These are phyloP conservation scores for Charadrius vociferus DNA, from an alignment of 2,113 vertebrate genomes.

Conservation along the genomic window DNA sequence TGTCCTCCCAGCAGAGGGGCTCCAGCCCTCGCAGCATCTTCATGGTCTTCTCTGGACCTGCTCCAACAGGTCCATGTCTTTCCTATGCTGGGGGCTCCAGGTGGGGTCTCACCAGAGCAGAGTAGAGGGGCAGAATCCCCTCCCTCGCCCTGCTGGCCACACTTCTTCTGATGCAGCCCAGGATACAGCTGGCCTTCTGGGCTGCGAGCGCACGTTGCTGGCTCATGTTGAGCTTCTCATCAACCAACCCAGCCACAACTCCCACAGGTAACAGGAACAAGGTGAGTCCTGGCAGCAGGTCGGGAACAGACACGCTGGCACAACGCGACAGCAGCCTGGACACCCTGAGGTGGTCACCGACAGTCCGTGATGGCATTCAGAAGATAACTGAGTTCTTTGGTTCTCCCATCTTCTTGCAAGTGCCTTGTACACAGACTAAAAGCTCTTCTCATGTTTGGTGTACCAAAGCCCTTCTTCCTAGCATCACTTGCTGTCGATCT, in stretches of 20 bases:
- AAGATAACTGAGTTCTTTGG: background rate
- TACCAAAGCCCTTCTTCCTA: background rate
- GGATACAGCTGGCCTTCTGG: too few species aligned
- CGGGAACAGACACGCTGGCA: background rate
- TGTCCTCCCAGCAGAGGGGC: too few species aligned
- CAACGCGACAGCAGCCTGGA: background rate
- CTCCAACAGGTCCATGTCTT: too few species aligned
- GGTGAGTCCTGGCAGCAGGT: rapidly evolving
- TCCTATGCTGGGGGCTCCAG: too few species aligned
- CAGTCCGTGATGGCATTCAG: rapidly evolving
- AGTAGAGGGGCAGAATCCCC: too few species aligned
- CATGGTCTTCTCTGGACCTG: too few species aligned
- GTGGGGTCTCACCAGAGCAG: too few species aligned
- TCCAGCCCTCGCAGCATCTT: too few species aligned
- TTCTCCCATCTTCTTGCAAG: background rate
- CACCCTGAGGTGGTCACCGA: rapidly evolving
- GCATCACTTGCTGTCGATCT: background rate
- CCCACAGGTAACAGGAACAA: background rate
- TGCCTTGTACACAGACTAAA: background rate
- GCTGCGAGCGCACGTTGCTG: too few species aligned
- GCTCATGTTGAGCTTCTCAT: too few species aligned
- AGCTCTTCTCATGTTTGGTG: background rate
- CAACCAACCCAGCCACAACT: background rate
- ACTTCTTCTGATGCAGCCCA: too few species aligned
- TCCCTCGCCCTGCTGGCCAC: too few species aligned